Evolutionary conservation across 2,888 invertebrate species (phyloP).

Genomic region (Erebia ligea): DNA sequence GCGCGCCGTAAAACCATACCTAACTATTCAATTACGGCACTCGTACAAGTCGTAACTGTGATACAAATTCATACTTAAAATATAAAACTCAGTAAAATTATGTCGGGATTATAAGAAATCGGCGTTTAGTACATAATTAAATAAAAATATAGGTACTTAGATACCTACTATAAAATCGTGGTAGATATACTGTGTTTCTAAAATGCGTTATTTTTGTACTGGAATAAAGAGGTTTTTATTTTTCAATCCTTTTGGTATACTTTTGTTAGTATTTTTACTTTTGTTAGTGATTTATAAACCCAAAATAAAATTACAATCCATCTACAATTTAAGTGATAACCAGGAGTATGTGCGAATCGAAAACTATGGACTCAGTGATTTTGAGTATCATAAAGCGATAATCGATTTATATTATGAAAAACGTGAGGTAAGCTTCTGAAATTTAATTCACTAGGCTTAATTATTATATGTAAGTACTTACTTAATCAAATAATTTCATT

Average conservation of each 20-base stretch:
- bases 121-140: no score
- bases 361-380: conserved; percentile 10
- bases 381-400: conserved; percentile 29
- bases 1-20: not conserved
- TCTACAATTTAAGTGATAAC: conserved; percentile 7
- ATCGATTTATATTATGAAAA: conserved; percentile 47
- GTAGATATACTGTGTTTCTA: no score
- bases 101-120: no score
- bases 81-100: no score
- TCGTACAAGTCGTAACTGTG: not conserved
- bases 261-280: conserved; percentile 30
- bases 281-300: conserved; percentile 34
- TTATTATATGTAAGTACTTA: no score
- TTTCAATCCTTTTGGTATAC: conserved; percentile 28
- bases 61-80: no score
- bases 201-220: conserved; percentile 11
- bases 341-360: conserved; percentile 10
- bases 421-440: conserved; percentile 48
- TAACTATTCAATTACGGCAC: not conserved
- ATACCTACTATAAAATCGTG: no score
- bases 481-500: no score
- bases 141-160: no score
- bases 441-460: not conserved
- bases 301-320: conserved; percentile 8
- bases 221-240: conserved; percentile 19